phyloP scores from a whole-genome alignment of 1,140 invertebrate species.

The Cotesia chilonis region DNA sequence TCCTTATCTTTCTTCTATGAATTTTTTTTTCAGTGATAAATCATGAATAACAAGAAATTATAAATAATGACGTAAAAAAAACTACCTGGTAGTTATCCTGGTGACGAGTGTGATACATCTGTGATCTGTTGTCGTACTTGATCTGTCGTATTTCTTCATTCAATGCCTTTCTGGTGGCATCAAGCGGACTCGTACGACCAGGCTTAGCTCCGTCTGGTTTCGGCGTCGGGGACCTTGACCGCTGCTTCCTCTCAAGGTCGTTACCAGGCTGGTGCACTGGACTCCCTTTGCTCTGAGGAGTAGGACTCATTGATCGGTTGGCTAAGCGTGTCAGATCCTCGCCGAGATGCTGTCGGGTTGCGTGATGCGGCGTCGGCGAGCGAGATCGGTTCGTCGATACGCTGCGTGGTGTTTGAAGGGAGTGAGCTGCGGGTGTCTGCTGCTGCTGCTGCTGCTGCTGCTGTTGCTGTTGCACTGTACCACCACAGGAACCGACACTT shows the following conservation, averaged over 20 bases:
- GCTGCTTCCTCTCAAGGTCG: conserved; percentile 46
- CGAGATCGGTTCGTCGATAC: conserved; percentile 63
- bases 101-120: conserved; percentile 47
- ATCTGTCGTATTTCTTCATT: conserved; percentile 50
- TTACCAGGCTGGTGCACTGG: conserved; percentile 44
- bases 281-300: conserved; percentile 55
- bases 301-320: conserved; percentile 64
- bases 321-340: conserved; percentile 61
- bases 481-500: conserved; percentile 63
- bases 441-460: conserved; percentile 53
- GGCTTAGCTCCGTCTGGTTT: conserved; percentile 56
- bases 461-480: conserved; percentile 47
- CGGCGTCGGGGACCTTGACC: conserved; percentile 62
- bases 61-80: not conserved
- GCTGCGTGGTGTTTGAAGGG: conserved; percentile 56
- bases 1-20: too few species aligned
- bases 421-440: conserved; percentile 52
- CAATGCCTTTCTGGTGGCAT: conserved; percentile 44
- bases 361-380: conserved; percentile 65
- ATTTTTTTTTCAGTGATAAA: too few species aligned
- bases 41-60: too few species aligned
- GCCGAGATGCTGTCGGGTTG: conserved; percentile 43
- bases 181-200: conserved; percentile 39
- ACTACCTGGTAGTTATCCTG: conserved; percentile 46
- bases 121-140: conserved; percentile 49